Conservation (phyloP, 2,113 vertebrate species). For the Hucho hucho region DNA sequence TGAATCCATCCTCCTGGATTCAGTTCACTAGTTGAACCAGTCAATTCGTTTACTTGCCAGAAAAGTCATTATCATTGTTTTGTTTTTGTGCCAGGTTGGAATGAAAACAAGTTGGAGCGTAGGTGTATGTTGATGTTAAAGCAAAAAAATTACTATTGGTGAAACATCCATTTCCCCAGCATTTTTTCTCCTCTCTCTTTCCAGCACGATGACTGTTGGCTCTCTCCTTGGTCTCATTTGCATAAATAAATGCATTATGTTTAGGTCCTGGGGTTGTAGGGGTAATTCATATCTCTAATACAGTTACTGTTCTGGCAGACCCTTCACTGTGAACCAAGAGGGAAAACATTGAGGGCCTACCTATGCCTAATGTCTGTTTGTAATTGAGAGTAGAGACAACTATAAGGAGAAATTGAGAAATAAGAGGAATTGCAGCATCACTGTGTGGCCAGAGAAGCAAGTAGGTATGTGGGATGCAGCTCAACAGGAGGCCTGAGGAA, state of each 20-base stretch:
- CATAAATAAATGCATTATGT: conserved; percentile 45
- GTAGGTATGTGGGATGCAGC: neutral
- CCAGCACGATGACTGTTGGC: conserved; percentile 31
- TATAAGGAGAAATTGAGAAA: too few species aligned
- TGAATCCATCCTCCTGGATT: neutral
- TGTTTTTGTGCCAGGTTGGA: conserved; percentile 19
- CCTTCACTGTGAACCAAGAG: conserved; percentile 22
- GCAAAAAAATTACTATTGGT: conserved; percentile 34
- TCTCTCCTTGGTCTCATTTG: conserved; percentile 37
- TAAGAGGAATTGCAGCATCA: too few species aligned
- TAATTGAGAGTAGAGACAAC: too few species aligned
- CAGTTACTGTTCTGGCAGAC: conserved; percentile 25
- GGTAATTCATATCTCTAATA: conserved; percentile 33
- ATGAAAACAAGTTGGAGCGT: conserved; percentile 17
- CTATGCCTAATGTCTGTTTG: too few species aligned
- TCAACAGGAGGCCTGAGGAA: conserved; percentile 7
- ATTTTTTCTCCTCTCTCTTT: conserved; percentile 9
- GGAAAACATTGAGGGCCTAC: conserved; percentile 7
- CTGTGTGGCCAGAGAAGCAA: too few species aligned
- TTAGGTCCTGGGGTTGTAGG: conserved; percentile 32
- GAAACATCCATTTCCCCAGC: conserved; percentile 23
- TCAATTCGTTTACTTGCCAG: conserved; percentile 6
- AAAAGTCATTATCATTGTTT: conserved; percentile 12
- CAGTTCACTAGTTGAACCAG: neutral
- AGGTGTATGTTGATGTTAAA: conserved; percentile 27